Evolutionary conservation across 2,888 invertebrate genomes (phyloP), one percentile per base, ranked within the genome.

Genomic region (Anagyrus pseudococci): DNA sequence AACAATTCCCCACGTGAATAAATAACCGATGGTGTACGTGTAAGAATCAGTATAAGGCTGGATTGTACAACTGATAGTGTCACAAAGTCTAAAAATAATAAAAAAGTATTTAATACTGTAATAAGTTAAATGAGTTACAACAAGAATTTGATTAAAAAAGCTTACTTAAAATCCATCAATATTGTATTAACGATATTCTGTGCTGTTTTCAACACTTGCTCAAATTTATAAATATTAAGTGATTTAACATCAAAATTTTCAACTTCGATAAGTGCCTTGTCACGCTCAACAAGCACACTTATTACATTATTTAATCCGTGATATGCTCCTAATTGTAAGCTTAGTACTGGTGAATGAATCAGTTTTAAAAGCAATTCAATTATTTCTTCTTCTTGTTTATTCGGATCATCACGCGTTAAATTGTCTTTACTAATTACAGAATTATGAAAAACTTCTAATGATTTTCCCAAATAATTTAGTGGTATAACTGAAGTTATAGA

Each of bases 1-100:
- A 47, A 91, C 78, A 60, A 89, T 84, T 71, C 88, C 87, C 88
- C 90, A 92, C 49, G 89, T 80, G 65, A 94, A 82, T 71, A 94
- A 82, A 82, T 91, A 93, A 41, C 89, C 89, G 46, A 89, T 82
- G 15, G 86, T 84, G 71, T 85, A 85, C 25, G 82, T 81, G 76
- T 86, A 85, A 29, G 85, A 83, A 74, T 87, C 88, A 1, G 88
- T 85, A 70, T 82, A 82, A 7, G 87, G 83, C 72, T 83, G 82
- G 62, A 88, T 82, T 67, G 81, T 82, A 73, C 87, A 88, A 69
- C 83, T 84, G 66, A 83, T 82, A 23, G 75, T 71, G 73, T 85
- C 86, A 62, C 88, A 87, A 68, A 87, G 77, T 71, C 88, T 88
- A 43, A 29, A 41, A 44, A 44, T 47, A 22, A 13, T 44, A 33